Base-by-base conservation (phyloP, 2,888 invertebrate genomes). In the Criorhina ranunculi region DNA sequence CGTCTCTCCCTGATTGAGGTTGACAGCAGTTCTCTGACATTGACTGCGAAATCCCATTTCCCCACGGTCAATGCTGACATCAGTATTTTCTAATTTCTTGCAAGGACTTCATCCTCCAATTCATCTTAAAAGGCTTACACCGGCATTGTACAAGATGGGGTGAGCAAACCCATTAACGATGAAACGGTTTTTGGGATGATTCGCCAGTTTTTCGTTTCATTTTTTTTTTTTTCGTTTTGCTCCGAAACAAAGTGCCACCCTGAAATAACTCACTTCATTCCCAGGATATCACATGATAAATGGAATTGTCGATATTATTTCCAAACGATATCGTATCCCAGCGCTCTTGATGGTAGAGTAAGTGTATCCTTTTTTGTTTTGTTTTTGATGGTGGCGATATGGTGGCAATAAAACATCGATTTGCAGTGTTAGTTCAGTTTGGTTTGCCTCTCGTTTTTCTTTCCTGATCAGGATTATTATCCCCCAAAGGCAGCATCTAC, bases 271-370 rank as follows among this genome's bases (percentile, higher is more conserved):
- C 67, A 78, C 72, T 73, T 67, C 60, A 59, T 35, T 72, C 72
- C 66, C 78, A 53, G 78, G 77, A 78, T 67, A 82, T 78, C 29
- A 62, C 60, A 83, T 78, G 72, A 83, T 78, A 83, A 78, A 83
- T 83, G 82, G 66, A 53, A 72, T 49, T 67, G 78, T 67, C 72
- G 78, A 82, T 78, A 72, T 72, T 60, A 44, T 59, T 77, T 82
- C 53, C 17, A 78, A 69, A 62, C 49, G 51, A 62, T 51, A 51
- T 73, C 59, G 70, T 51, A 72, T 60, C 70, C 70, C 49, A 37
- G 51, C 17, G 60, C 37, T 40, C 31, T 40, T 42, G 53, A 42
- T 35, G 40, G 51, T 51, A 15, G 1, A 24, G 31, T 42, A 17
- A 51, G 8, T 57, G 8, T 62, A 60, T 42, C 60, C 44, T 40